These are phyloP conservation scores for Pseudomyrmex cubaensis DNA, from an alignment of 1,140 invertebrate species.

Conservation along the genomic window DNA sequence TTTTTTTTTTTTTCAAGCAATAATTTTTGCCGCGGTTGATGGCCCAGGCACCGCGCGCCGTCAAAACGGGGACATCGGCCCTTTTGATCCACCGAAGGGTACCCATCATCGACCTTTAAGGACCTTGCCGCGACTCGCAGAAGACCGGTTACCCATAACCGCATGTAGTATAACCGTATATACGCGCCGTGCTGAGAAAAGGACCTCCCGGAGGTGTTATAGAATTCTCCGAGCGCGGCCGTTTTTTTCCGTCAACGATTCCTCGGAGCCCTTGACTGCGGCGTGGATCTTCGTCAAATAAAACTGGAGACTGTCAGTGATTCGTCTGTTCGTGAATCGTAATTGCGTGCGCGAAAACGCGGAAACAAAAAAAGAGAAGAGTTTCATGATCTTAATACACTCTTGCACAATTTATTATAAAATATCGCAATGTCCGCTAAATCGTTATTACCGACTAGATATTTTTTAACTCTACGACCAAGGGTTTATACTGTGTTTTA, in stretches of 20 bases:
- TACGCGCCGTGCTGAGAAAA: constrained; percentile 66
- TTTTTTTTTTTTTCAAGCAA: constrained; percentile 63
- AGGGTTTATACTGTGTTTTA: too few relatives aligned
- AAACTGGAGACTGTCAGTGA: not conserved
- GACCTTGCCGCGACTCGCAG: constrained; percentile 80
- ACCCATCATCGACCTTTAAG: constrained; percentile 82
- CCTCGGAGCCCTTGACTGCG: constrained; percentile 5
- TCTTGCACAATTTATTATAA: too few relatives aligned
- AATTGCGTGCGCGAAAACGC: too few relatives aligned
- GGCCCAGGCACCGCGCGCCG: constrained; percentile 56
- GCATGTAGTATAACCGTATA: constrained; percentile 72
- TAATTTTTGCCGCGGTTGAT: constrained; percentile 67
- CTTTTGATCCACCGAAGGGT: constrained; percentile 72
- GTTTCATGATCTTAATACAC: too few relatives aligned
- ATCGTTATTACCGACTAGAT: too few relatives aligned
- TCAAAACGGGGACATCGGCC: constrained; percentile 78
- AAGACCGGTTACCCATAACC: constrained; percentile 78
- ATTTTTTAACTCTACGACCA: too few relatives aligned
- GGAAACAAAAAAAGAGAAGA: too few relatives aligned
- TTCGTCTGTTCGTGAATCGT: not conserved
- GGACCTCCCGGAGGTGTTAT: constrained; percentile 72
- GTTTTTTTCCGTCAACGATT: constrained; percentile 34
- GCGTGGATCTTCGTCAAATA: constrained; percentile 15
- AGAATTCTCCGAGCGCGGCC: constrained; percentile 54
- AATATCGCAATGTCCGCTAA: too few relatives aligned